A percentile compares a stretch with the other conserved stretches of the same genome.
These are phyloP conservation scores for Acanthis flammea DNA, from an alignment of 2,797 vertebrate genomes.

Conservation along the genomic window DNA sequence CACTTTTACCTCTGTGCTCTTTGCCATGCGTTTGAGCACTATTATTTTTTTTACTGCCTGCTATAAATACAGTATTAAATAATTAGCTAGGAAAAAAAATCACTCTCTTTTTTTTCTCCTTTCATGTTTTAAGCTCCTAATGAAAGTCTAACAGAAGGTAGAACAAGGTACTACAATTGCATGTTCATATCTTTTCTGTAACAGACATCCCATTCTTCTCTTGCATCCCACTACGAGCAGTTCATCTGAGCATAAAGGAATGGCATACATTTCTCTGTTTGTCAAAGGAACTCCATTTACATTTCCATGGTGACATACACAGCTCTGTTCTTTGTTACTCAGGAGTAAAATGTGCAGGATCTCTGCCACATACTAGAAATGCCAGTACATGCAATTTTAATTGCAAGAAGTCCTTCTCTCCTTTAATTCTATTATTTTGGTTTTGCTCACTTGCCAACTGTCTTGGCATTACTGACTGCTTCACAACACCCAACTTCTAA, in stretches of 20 bases:
- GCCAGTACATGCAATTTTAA: slow-evolving; percentile 58
- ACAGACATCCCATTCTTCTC: slow-evolving; percentile 28
- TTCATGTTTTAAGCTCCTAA: neutral
- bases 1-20: neutral
- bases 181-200: slow-evolving; percentile 30
- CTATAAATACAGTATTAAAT: neutral
- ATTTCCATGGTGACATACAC: slow-evolving; percentile 62
- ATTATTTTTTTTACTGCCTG: neutral
- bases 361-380: slow-evolving; percentile 54
- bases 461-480: slow-evolving; percentile 12
- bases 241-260: slow-evolving; percentile 32
- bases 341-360: slow-evolving; percentile 53
- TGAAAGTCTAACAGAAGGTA: neutral
- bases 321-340: slow-evolving; percentile 61
- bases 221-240: slow-evolving; percentile 24
- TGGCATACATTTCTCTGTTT: slow-evolving; percentile 57
- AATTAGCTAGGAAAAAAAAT: neutral
- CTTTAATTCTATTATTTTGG: slow-evolving; percentile 50
- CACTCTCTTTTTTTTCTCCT: neutral
- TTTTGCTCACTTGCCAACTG: slow-evolving; percentile 32
- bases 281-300: slow-evolving; percentile 60
- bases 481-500: slow-evolving; percentile 41
- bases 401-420: slow-evolving; percentile 42
- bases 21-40: neutral
- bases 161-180: neutral